These are phyloP conservation scores for Pantala flavescens DNA, from an alignment of 1,140 invertebrate species.

Conservation along the genomic window DNA sequence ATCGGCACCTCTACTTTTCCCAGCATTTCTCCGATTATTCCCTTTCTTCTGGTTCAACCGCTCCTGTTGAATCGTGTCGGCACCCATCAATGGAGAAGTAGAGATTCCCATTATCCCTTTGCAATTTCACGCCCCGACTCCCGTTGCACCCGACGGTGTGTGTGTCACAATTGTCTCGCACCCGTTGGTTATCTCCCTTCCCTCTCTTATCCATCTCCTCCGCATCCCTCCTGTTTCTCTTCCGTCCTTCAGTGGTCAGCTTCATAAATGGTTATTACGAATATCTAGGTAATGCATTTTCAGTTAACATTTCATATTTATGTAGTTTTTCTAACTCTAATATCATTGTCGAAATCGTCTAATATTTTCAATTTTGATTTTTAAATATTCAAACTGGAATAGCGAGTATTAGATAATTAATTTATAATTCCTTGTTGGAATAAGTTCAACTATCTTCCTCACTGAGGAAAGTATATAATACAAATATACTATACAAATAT, in stretches of 20 bases:
- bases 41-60: not conserved
- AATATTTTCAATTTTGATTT: too few relatives aligned
- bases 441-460: too few relatives aligned
- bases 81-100: not conserved
- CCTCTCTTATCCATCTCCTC: not conserved
- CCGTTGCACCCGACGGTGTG: not conserved
- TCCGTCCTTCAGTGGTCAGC: not conserved
- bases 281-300: too few relatives aligned
- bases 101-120: not conserved
- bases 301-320: too few relatives aligned
- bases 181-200: not conserved
- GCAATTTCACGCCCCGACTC: not conserved
- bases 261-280: too few relatives aligned
- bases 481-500: too few relatives aligned
- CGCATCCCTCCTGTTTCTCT: not conserved
- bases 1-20: not conserved
- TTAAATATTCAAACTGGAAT: too few relatives aligned
- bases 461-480: too few relatives aligned
- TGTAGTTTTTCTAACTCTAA: too few relatives aligned
- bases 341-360: too few relatives aligned
- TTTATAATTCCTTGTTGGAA: too few relatives aligned
- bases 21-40: not conserved
- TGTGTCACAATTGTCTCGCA: not conserved
- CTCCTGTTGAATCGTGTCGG: not conserved
- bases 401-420: too few relatives aligned